Base-by-base conservation (phyloP, 2,888 invertebrate genomes). In the Agrotis clavis region DNA sequence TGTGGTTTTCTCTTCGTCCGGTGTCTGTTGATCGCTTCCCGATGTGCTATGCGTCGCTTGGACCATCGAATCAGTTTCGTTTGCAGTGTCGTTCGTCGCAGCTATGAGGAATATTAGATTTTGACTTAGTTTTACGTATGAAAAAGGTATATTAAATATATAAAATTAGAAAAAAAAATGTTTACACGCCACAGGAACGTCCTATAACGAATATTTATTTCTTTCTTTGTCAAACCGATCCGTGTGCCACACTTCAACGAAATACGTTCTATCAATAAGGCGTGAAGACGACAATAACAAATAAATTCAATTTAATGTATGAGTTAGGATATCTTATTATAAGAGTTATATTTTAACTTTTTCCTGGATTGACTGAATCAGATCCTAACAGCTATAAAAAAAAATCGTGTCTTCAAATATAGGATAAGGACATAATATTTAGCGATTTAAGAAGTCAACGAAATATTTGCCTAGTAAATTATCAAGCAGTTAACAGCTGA, bases 61-160 rank as follows among this genome's bases (percentile, higher is more conserved):
- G n/a, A 53, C n/a, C 67, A 76, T 14, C 14, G 54, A 18, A 25
- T 70, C 47, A 45, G 35, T 6, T 25, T 13, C 21, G 71, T 19
- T 47, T 13, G 56, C 19, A 47, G 50, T 57, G 19, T 25, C 71
- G 21, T 70, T 77, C 50, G 18, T 35, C 77, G 35, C 45, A 35
- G 13, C 73, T 73, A 77, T 35, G 35, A 51, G 35, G 57, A 77
- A 73, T 19, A 72, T 76, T 14, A 57, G n/a, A 70, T 19, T 21
- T 50, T 35, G 57, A 7, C 77, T 57, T 51, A 57, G n/a, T 51
- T 47, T 41, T 0, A 41, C 41, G 41, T 41, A 25, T 5, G 16
- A 25, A 25, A 14, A 21, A 53, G 21, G 54, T 54, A 54, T 14
- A 53, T 14, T 13, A 4, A 53, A 14, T 5, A 6, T 14, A 13